These are phyloP conservation scores for Caenorhabditis zanzibari DNA, from an alignment of 2,888 invertebrate genomes.

Conservation along the genomic window DNA sequence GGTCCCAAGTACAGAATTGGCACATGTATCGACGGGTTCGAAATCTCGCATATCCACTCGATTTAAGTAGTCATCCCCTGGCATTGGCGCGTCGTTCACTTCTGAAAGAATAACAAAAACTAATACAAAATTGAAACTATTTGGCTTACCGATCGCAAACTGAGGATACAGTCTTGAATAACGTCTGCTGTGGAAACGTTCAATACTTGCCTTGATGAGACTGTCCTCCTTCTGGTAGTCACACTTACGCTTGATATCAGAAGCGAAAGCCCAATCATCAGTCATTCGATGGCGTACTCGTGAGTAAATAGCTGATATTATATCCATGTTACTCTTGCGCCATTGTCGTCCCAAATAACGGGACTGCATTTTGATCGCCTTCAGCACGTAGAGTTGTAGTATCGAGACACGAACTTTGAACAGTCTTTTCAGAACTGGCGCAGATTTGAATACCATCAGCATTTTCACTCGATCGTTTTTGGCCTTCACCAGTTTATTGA, in stretches of 20 bases:
- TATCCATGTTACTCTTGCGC: conserved; percentile 99
- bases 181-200: conserved; percentile 95
- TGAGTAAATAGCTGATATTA: conserved; percentile 98
- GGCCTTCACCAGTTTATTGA: conserved; percentile 99
- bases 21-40: conserved; percentile 75
- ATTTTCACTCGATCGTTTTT: conserved; percentile 95
- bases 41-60: conserved; percentile 74
- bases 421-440: conserved; percentile 96
- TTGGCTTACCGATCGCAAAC: conserved; percentile 73
- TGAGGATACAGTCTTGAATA: conserved; percentile 86
- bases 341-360: conserved; percentile 98
- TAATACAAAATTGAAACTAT: neutral
- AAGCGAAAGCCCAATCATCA: conserved; percentile 99
- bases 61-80: conserved; percentile 73
- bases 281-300: conserved; percentile 91
- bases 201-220: conserved; percentile 93
- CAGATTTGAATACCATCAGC: conserved; percentile 99
- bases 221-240: conserved; percentile 93
- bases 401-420: conserved; percentile 88
- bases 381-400: conserved; percentile 98
- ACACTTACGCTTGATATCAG: conserved; percentile 87
- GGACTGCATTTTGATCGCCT: conserved; percentile 99
- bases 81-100: conserved; percentile 72
- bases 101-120: conserved; percentile 36
- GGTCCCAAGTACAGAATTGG: conserved; percentile 72